Conservation (phyloP, 2,113 vertebrate species). For the Ictalurus furcatus region DNA sequence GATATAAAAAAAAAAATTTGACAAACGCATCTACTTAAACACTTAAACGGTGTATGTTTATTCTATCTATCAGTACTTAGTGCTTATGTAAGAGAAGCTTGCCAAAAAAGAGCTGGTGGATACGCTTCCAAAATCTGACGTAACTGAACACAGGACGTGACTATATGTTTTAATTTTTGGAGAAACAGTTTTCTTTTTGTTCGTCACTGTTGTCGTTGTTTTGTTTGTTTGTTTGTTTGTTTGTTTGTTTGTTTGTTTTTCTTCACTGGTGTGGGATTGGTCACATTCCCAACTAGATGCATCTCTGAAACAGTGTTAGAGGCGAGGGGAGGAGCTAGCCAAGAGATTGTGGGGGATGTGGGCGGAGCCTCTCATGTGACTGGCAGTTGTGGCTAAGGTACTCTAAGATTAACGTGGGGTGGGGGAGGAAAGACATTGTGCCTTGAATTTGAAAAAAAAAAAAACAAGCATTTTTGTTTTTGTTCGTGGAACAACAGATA, state of each 20-base stretch:
- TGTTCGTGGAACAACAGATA: constrained; percentile 60
- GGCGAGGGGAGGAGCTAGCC: constrained; percentile 58
- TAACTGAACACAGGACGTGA: constrained; percentile 78
- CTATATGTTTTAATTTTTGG: constrained; percentile 58
- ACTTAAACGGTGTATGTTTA: constrained; percentile 78
- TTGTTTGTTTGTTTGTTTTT: constrained; percentile 59
- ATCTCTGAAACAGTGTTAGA: constrained; percentile 71
- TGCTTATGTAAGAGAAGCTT: constrained; percentile 84
- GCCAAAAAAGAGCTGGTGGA: constrained; percentile 80
- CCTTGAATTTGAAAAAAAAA: constrained; percentile 77
- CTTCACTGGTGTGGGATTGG: constrained; percentile 76
- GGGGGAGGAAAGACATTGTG: constrained; percentile 76
- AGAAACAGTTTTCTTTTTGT: constrained; percentile 59
- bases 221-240: constrained; percentile 62
- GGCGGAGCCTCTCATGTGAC: constrained; percentile 38
- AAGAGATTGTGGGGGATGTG: constrained; percentile 45
- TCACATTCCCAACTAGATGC: constrained; percentile 68
- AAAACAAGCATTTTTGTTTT: constrained; percentile 67
- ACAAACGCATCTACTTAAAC: constrained; percentile 79
- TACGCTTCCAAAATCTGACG: constrained; percentile 76
- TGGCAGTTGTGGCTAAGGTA: constrained; percentile 47
- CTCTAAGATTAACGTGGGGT: constrained; percentile 47
- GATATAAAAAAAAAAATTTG: constrained; percentile 70
- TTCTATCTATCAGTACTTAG: constrained; percentile 84
- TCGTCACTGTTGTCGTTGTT: constrained; percentile 53